Evolutionary conservation across 2,113 vertebrate genomes (phyloP).

Genomic region (Otocyon megalotis): DNA sequence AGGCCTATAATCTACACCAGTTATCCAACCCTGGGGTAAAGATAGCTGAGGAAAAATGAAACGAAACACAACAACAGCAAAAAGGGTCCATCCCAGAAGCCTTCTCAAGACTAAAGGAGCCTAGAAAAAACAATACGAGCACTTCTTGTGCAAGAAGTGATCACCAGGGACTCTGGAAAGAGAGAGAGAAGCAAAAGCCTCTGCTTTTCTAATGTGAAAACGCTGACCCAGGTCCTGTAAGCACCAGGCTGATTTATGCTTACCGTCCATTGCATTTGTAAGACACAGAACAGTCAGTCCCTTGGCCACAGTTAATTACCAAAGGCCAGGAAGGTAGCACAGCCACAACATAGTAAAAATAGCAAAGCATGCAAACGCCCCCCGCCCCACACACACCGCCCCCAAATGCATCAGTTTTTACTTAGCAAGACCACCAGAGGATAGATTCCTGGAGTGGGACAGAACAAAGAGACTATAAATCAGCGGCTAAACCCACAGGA

Average conservation of each 20-base stretch:
- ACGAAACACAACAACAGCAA: neutral
- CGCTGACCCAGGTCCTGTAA: neutral
- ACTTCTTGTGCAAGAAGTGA: neutral
- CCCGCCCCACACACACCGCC: no score
- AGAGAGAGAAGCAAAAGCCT: neutral
- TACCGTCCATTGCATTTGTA: neutral
- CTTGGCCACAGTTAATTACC: neutral
- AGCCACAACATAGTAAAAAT: neutral
- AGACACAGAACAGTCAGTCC: neutral
- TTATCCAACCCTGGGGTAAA: neutral
- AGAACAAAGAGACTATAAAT: slow-evolving; percentile 29
- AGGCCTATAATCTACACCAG: neutral
- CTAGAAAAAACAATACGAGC: neutral
- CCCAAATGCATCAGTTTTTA: neutral
- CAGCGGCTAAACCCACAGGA: neutral
- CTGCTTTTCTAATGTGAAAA: neutral
- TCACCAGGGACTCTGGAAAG: neutral
- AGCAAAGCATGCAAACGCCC: neutral
- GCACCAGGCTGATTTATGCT: neutral
- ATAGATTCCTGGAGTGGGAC: neutral
- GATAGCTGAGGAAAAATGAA: neutral
- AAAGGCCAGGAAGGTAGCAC: neutral
- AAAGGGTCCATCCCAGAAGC: neutral
- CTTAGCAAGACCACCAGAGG: neutral
- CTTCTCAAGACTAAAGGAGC: neutral